Evolutionary conservation across 2,888 invertebrate species (phyloP), one percentile per base, ranked within the genome.

Genomic region (Abrostola triplasia): DNA sequence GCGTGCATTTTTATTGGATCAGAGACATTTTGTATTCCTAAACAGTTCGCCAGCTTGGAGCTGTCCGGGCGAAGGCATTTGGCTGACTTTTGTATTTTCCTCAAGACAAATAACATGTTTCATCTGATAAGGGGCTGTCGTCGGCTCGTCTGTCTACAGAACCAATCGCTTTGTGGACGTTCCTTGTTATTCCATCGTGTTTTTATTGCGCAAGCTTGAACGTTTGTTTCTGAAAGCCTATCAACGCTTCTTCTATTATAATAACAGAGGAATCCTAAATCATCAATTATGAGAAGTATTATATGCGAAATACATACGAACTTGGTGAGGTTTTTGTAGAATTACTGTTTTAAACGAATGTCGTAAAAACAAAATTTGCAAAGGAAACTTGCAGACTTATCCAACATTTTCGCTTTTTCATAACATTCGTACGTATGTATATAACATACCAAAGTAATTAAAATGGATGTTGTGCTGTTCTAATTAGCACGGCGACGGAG

Each of bases 101-200:
- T 81, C 84, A 84, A 89, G 88, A 90, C 89, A 92, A 92, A 93
- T 91, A 92, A 90, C 90, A 90, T 90, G 90, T 89, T 86, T 85
- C 86, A 92, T 92, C 92, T 86, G 92, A 92, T 93, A 93, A 91
- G 90, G 84, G 88, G 78, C 84, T 90, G 92, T 92, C 91, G 90
- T 89, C 92, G 88, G 86, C 87, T 90, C 88, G 89, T 90, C 90
- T 90, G 89, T 86, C 85, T 85, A 73, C 83, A 80, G 85, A 87
- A 87, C 89, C 90, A 89, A 92, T 92, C 89, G 90, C 83, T 87
- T 86, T 85, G 88, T 81, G 88, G 89, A 89, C 90, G 84, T 88
- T 86, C 80, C 82, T 77, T 81, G 84, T 85, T 83, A 81, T 88
- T 88, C 79, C 82, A 85, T 88, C 85, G 86, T 85, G 87, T 88